Evolutionary conservation across 2,797 vertebrate genomes (phyloP), one percentile per base, ranked within the genome.

Genomic region (Enteromius thamalakanensis): DNA sequence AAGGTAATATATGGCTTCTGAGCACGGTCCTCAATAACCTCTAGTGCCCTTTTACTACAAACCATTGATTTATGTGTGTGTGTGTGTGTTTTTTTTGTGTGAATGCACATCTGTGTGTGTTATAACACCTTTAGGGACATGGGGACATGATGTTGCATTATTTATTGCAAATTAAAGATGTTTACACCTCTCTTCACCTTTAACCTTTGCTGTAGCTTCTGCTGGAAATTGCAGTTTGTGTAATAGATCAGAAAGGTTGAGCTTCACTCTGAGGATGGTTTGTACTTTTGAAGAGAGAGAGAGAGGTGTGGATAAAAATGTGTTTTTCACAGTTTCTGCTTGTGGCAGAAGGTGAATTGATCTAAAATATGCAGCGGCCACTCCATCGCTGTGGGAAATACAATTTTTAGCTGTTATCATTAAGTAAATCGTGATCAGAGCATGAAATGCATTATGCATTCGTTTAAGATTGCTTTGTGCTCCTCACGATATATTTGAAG

Each of bases 111-210:
- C 17, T 67, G 40, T 62, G 47, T 76, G 37, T 76, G 17, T 29
- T 75, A 58, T 29, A 82, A 58, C 81, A 82, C 26, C 40, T 62
- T 45, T n/a, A 82, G 72, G 62, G 47, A 68, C 11, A 14, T 55
- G 11, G 74, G 72, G 37, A 23, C 62, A 76, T 69, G 81, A 69
- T 77, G 74, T 78, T 83, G 53, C 75, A 78, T 71, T 83, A 83
- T 70, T 78, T 69, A 58, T 83, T 62, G 37, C 40, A 77, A 76
- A 76, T 84, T 40, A 84, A 19, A 75, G 23, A 37, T 76, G 29
- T 68, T 47, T 68, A 53, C 60, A 42, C 32, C 34, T 29, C 15
- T 49, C 47, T 58, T 53, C 14, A 29, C 9, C 62, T 65, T 82
- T 15, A 75, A 47, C 21, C 17, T 51, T 5, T 14, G 47, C 51